A percentile compares a stretch with the other conserved stretches of the same genome.
Conservation (phyloP, 1,140 invertebrate species). For the Carposina sasakii region DNA sequence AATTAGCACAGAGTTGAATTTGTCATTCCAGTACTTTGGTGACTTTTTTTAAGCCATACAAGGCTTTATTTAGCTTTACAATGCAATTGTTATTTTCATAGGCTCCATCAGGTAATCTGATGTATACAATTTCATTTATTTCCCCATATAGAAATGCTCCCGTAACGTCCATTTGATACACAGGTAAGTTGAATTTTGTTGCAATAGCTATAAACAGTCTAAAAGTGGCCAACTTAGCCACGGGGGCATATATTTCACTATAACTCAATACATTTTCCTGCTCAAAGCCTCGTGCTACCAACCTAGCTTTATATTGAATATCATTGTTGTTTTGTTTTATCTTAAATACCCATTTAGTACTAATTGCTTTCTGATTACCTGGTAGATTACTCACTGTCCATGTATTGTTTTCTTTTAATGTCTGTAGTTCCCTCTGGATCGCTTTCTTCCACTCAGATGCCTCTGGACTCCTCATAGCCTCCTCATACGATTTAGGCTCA, state of each 20-base stretch:
- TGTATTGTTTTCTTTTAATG: conserved; percentile 21
- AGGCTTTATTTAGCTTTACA: conserved; percentile 3
- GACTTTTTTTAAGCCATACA: conserved; percentile 10
- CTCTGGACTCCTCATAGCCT: conserved; percentile 13
- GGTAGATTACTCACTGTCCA: conserved; percentile 15
- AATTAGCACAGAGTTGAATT: conserved; percentile 5
- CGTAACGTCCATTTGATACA: conserved; percentile 33
- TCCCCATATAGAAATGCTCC: conserved; percentile 11
- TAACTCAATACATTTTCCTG: conserved; percentile 15
- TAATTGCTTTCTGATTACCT: conserved; percentile 16
- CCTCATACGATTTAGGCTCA: conserved; percentile 12
- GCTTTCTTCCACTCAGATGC: conserved; percentile 17
- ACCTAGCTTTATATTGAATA: conserved; percentile 26
- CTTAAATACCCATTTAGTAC: conserved; percentile 33
- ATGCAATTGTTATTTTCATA: neutral
- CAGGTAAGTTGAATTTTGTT: conserved; percentile 25
- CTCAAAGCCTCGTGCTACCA: conserved; percentile 31
- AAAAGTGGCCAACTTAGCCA: conserved; percentile 28
- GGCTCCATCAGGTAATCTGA: conserved; percentile 8
- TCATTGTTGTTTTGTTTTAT: conserved; percentile 12
- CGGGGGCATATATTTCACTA: conserved; percentile 25
- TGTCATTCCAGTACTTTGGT: conserved; percentile 9
- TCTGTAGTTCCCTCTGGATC: conserved; percentile 14
- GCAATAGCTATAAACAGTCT: conserved; percentile 28
- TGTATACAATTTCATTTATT: conserved; percentile 6